Percentiles rank a stretch among this genome's conserved stretches.
Conservation (phyloP, 2,888 invertebrate species). For the Epinotia bilunana region DNA sequence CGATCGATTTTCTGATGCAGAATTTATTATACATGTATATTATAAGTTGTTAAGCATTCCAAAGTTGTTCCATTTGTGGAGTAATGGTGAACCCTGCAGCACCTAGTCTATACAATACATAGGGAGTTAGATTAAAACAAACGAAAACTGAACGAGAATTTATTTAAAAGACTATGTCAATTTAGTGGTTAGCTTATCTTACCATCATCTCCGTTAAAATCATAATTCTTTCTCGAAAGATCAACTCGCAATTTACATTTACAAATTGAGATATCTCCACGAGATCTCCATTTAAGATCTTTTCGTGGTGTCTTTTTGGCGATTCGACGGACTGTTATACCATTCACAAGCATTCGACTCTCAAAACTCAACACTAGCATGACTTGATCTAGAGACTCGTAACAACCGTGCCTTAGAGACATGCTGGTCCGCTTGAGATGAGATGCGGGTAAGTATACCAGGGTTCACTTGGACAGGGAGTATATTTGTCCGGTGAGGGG, state of each 20-base stretch:
- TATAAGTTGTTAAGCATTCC: not conserved
- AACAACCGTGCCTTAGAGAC: no score
- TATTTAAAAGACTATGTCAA: constrained; percentile 18
- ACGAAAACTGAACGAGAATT: constrained; percentile 20
- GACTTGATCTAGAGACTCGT: not conserved
- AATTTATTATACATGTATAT: no score
- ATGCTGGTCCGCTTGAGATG: not conserved
- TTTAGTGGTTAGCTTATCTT: constrained; percentile 2
- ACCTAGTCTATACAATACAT: not conserved
- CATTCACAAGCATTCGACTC: not conserved
- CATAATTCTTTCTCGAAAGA: not conserved
- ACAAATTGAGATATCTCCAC: not conserved
- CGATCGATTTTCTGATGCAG: not conserved
- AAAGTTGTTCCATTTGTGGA: not conserved
- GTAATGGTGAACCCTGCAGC: not conserved
- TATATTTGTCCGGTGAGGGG: constrained; percentile 79
- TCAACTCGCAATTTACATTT: not conserved
- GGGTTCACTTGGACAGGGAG: constrained; percentile 68
- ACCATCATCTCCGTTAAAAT: not conserved
- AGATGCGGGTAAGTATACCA: not conserved
- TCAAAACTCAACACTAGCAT: not conserved
- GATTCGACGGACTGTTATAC: not conserved
- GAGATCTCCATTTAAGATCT: not conserved
- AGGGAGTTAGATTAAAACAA: not conserved
- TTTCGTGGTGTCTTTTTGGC: not conserved